Conservation (phyloP, 2,113 vertebrate genomes). For the Bujurquina vittata region DNA sequence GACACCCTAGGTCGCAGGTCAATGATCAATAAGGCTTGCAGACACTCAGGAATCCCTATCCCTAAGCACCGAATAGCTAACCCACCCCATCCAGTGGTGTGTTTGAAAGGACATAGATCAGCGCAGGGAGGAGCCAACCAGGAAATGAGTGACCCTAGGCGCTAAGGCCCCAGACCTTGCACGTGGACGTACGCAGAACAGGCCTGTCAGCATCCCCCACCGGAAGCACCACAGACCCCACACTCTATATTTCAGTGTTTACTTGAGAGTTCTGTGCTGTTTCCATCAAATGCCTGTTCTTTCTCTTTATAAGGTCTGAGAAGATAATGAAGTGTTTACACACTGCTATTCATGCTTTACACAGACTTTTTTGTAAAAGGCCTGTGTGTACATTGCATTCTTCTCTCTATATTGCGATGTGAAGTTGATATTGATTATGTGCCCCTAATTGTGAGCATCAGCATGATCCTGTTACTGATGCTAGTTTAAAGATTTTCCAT, state of each 20-base stretch:
- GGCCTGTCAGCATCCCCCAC: too few species aligned
- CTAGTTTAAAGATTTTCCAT: neutral
- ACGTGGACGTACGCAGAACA: too few species aligned
- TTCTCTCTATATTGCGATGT: neutral
- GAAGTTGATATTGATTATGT: neutral
- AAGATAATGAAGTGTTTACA: constrained; percentile 36
- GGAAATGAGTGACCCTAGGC: too few species aligned
- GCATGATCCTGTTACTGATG: neutral
- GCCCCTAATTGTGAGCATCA: neutral
- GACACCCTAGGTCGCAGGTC: too few species aligned
- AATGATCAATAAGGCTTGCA: too few species aligned
- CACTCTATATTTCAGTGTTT: constrained; percentile 5
- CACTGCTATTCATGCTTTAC: neutral
- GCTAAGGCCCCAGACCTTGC: too few species aligned
- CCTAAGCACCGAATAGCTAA: too few species aligned
- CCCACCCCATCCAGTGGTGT: too few species aligned
- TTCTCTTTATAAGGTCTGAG: neutral
- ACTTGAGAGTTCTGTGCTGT: neutral
- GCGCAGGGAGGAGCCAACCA: too few species aligned
- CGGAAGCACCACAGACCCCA: too few species aligned
- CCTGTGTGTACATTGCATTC: neutral
- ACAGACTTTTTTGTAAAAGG: neutral
- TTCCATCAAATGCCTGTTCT: constrained; percentile 6
- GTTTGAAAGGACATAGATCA: too few species aligned
- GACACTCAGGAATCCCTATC: too few species aligned